Percentiles rank a stretch among this genome's conserved stretches.
phyloP scores from a whole-genome alignment of 2,113 vertebrate species.

The Melospiza georgiana region DNA sequence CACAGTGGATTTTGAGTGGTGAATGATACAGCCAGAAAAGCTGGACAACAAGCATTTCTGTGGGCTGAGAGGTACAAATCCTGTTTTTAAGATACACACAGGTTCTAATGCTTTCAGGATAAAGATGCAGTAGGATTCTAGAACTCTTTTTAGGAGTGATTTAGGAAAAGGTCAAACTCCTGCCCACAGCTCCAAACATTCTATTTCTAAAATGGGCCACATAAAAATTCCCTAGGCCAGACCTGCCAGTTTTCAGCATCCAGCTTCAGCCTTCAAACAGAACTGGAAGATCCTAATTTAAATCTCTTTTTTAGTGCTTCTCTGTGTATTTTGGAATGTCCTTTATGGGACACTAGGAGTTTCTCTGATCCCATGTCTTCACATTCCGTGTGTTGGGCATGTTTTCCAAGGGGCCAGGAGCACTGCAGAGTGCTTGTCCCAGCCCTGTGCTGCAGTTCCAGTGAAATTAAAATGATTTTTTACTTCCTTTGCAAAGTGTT shows the following conservation, averaged over 20 bases:
- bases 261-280: not conserved
- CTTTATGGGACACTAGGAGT: not conserved
- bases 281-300: not conserved
- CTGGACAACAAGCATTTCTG: not conserved
- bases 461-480: not conserved
- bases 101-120: not conserved
- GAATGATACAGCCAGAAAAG: not conserved
- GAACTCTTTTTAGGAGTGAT: not conserved
- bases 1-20: not conserved
- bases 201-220: not conserved
- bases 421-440: not conserved
- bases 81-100: fast-evolving
- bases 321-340: not conserved
- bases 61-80: not conserved
- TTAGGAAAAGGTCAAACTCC: not conserved
- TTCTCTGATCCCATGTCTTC: not conserved
- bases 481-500: not conserved
- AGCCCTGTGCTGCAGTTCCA: not conserved
- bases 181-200: not conserved
- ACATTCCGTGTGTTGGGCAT: not conserved
- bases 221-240: not conserved
- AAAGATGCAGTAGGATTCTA: not conserved
- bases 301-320: not conserved
- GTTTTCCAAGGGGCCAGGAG: not conserved
- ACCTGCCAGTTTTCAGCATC: not conserved